Base-by-base conservation (phyloP, 2,888 invertebrate species). In the Lamellibrachia columna region DNA sequence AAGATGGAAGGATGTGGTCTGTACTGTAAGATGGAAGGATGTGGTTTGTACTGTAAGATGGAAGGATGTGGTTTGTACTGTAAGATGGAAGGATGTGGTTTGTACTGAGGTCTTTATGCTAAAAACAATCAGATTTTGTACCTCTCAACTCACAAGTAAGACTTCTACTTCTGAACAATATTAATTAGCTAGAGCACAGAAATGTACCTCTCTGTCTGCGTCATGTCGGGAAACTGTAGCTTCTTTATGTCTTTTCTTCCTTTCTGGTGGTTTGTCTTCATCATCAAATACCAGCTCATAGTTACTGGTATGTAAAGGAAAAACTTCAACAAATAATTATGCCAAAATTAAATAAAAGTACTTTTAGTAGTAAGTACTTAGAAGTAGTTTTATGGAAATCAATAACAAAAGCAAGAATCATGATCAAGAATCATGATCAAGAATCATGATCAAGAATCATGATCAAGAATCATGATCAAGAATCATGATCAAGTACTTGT, bases 241-340 rank as follows among this genome's bases (percentile, higher is more conserved):
- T 22, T 22, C 75, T 22, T 75, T 75, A 22, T 75, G 75, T 75
- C 22, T 75, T 75, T 75, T 75, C 75, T 75, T 75, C 75, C n/a
- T 75, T 75, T 75, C 75, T n/a, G 4, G 75, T 22, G 75, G 22
- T 75, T n/a, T 75, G 75, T 75, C 75, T 6, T 75, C 75, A 22
- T 75, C 75, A 75, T 75, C 75, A 75, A 75, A 75, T n/a, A 75
- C 75, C 75, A 75, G 75, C 75, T 75, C 75, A 22, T 75, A 75
- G 22, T 75, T 75, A 75, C 75, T 75, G 22, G 22, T 75, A 22
- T 3, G 75, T 75, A 22, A 75, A 75, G 22, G 75, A 60, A 75
- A 75, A 75, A 75, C 75, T 75, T 40, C 40, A 40, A 40, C 40
- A 40, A 22, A 75, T 75, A 75, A 75, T 75, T 15, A n/a, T 75